Conservation (phyloP, 2,888 invertebrate genomes). For the Norana najaformis region DNA sequence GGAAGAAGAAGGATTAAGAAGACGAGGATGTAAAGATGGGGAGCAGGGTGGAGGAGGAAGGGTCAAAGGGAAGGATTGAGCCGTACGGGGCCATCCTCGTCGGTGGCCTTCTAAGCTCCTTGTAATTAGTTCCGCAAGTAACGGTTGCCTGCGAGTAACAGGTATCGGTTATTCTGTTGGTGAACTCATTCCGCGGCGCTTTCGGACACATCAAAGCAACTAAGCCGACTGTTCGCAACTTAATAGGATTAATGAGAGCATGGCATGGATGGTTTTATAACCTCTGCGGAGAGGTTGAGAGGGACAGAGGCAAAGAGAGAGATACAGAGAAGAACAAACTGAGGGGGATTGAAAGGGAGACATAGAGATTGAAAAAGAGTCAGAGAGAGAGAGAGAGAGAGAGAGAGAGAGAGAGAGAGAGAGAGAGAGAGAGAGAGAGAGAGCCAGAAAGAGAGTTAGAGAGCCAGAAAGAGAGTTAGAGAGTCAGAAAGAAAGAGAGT, state of each 20-base stretch:
- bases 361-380: neutral
- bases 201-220: neutral
- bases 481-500: neutral
- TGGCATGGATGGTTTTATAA: neutral
- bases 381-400: neutral
- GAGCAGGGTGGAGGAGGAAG: neutral
- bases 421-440: neutral
- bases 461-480: neutral
- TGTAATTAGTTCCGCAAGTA: slow-evolving; percentile 2
- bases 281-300: neutral
- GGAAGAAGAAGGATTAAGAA: neutral
- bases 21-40: neutral
- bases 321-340: neutral
- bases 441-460: neutral
- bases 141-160: neutral
- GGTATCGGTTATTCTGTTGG: neutral
- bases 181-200: neutral
- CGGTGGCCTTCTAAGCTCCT: neutral
- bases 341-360: neutral
- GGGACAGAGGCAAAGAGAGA: neutral
- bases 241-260: slow-evolving; percentile 6
- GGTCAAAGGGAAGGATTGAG: neutral
- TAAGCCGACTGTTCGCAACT: neutral
- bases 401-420: neutral
- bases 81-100: neutral